A percentile compares a stretch with the other conserved stretches of the same genome.
Evolutionary conservation across 2,113 vertebrate species (phyloP).

Genomic region (Mormoops blainvillei): DNA sequence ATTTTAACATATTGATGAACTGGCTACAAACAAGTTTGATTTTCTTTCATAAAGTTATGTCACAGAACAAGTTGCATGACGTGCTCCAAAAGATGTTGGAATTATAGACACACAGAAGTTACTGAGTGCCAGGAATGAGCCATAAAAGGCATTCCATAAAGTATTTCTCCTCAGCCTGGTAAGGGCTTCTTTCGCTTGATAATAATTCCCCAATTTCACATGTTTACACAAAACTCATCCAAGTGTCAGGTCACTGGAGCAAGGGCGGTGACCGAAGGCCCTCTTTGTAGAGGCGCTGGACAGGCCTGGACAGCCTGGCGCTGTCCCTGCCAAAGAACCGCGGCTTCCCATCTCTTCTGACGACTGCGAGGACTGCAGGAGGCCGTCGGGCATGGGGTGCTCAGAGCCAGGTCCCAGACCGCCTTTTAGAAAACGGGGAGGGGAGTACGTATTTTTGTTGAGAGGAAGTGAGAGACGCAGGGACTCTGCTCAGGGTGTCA

Average conservation of each 20-base stretch:
- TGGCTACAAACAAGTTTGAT: not conserved
- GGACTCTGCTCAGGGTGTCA: not conserved
- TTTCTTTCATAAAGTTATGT: not conserved
- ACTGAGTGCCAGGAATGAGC: not conserved
- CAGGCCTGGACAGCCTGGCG: not conserved
- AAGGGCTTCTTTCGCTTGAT: not conserved
- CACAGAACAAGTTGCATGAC: not conserved
- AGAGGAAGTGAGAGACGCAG: not conserved
- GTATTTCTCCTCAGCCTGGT: not conserved
- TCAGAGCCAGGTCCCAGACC: not conserved
- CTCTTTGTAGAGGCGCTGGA: accelerated
- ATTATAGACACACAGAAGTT: not conserved
- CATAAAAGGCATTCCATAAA: not conserved
- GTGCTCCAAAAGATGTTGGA: not conserved
- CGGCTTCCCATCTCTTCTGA: not conserved
- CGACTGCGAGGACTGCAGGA: not conserved
- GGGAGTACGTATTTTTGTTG: not conserved
- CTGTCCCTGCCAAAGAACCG: not conserved
- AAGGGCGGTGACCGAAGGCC: accelerated
- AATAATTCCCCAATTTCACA: not conserved
- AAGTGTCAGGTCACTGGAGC: not conserved
- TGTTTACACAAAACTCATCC: not conserved
- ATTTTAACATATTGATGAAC: not conserved
- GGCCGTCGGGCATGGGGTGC: not conserved
- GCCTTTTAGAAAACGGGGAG: not conserved